Conservation (phyloP, 1,140 invertebrate species). For the Drosophila teissieri region DNA sequence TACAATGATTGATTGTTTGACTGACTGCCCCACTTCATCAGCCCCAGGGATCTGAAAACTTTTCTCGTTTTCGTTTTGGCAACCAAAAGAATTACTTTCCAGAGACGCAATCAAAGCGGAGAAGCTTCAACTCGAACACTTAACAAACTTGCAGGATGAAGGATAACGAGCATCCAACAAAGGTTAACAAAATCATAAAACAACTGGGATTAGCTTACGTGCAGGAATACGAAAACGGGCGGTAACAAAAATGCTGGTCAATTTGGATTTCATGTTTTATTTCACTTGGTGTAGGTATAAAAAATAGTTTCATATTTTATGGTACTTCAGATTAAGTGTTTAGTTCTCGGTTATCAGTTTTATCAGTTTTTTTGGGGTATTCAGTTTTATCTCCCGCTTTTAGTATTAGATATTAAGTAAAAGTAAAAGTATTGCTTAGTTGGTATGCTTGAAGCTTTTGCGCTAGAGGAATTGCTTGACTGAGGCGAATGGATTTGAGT, state of each 20-base stretch:
- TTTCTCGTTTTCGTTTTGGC: conserved; percentile 58
- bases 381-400: conserved; percentile 4
- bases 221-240: conserved; percentile 36
- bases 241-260: conserved; percentile 19
- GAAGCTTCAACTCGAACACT: conserved; percentile 30
- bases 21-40: conserved; percentile 3
- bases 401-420: conserved; percentile 34
- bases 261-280: conserved; percentile 41
- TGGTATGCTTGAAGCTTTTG: conserved; percentile 30
- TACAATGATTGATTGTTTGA: neutral
- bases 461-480: conserved; percentile 18
- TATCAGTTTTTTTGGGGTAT: conserved; percentile 10
- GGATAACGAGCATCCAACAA: conserved; percentile 40
- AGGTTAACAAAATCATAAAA: conserved; percentile 38
- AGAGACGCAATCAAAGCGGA: conserved; percentile 12
- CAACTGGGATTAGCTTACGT: conserved; percentile 55
- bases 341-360: conserved; percentile 11
- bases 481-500: conserved; percentile 19
- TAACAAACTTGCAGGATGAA: conserved; percentile 52
- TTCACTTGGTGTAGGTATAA: conserved; percentile 38
- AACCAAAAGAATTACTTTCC: conserved; percentile 69
- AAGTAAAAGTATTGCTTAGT: conserved; percentile 70
- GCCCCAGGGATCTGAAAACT: conserved; percentile 59
- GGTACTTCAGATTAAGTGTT: conserved; percentile 13
- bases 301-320: conserved; percentile 35